Evolutionary conservation across 2,888 invertebrate genomes (phyloP).

Genomic region (Camponotus fellah): DNA sequence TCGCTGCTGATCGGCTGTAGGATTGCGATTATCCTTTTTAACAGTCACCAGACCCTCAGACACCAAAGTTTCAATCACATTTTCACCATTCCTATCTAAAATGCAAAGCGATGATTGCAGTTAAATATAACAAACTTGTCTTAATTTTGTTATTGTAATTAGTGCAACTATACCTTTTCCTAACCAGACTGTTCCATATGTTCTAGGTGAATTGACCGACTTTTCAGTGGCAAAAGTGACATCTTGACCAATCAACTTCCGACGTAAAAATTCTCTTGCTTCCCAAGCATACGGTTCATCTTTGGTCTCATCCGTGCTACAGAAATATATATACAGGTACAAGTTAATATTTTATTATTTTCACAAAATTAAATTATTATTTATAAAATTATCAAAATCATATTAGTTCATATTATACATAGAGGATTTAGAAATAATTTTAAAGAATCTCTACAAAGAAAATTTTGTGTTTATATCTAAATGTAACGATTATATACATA

Average conservation of each 20-base stretch:
- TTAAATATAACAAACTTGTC: background rate
- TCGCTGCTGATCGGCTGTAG: slow-evolving; percentile 89
- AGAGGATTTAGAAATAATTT: slow-evolving; percentile 13
- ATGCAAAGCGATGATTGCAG: background rate
- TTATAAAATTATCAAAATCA: background rate
- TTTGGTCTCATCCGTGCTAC: slow-evolving; percentile 88
- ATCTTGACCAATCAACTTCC: slow-evolving; percentile 96
- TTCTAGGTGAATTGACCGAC: slow-evolving; percentile 93
- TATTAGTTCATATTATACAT: background rate
- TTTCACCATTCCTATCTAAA: slow-evolving; percentile 87
- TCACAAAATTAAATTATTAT: background rate
- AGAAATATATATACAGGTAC: background rate
- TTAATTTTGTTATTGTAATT: background rate
- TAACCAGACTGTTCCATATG: slow-evolving; percentile 95
- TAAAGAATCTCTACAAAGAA: slow-evolving; percentile 5
- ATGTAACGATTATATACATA: slow-evolving; percentile 62
- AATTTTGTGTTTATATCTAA: background rate
- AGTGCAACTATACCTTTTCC: slow-evolving; percentile 90
- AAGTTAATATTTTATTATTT: background rate
- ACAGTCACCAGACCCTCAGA: slow-evolving; percentile 96
- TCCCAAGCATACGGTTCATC: slow-evolving; percentile 99
- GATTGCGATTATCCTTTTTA: slow-evolving; percentile 89
- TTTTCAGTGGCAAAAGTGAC: slow-evolving; percentile 95
- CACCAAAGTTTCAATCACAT: slow-evolving; percentile 95
- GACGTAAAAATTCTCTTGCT: slow-evolving; percentile 97